Conservation (phyloP, 2,888 invertebrate genomes). For the Drosophila cracens region DNA sequence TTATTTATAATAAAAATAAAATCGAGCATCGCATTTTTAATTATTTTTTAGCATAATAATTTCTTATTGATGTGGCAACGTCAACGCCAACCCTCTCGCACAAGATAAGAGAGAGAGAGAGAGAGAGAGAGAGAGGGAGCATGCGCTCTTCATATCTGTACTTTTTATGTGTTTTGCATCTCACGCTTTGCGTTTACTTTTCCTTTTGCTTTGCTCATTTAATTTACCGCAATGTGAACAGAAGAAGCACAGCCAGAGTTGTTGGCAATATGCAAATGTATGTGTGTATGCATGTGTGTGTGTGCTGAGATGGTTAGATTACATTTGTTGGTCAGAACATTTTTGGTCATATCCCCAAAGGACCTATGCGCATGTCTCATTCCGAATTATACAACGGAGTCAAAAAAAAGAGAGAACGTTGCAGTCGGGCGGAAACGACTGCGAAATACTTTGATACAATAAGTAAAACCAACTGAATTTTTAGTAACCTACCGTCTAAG, state of each 20-base stretch:
- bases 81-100: background rate
- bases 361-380: background rate
- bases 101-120: background rate
- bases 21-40: background rate
- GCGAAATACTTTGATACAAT: background rate
- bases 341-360: background rate
- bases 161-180: background rate
- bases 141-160: slow-evolving; percentile 4
- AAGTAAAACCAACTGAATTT: background rate
- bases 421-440: background rate
- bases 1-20: background rate
- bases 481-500: too few relatives aligned
- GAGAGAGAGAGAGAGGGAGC: background rate
- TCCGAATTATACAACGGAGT: background rate
- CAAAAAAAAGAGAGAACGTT: background rate
- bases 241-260: background rate
- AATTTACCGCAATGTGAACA: background rate
- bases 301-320: background rate
- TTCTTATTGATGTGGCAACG: slow-evolving; percentile 18
- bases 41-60: background rate
- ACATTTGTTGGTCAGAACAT: background rate
- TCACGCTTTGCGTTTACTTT: background rate
- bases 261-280: background rate
- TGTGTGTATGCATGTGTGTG: background rate
- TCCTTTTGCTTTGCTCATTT: background rate